A percentile compares a stretch with the other conserved stretches of the same genome.
Conservation (phyloP, 2,797 vertebrate genomes). For the Setipinna tenuifilis region DNA sequence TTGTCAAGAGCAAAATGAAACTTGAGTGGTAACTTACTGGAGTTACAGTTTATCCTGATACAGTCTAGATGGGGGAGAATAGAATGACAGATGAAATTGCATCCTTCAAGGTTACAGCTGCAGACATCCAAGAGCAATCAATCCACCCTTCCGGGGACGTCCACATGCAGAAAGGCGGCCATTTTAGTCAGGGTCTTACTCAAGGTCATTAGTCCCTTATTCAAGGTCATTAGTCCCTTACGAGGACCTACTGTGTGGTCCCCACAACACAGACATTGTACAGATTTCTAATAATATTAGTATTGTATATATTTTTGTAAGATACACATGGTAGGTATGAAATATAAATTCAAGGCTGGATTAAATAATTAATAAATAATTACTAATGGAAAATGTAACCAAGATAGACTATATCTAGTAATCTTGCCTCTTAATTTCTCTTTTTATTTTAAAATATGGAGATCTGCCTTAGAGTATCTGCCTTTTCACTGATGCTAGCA, state of each 20-base stretch:
- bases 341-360: not conserved
- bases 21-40: conserved; percentile 99
- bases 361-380: not conserved
- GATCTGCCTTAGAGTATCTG: not conserved
- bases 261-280: not conserved
- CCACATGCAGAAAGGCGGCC: conserved; percentile 98
- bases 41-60: conserved; percentile 99
- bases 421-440: not conserved
- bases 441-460: not conserved
- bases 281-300: not conserved
- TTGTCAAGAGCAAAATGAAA: conserved; percentile 96
- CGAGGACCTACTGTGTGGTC: not conserved
- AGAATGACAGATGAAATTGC: conserved; percentile 99
- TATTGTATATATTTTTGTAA: not conserved
- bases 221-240: not conserved
- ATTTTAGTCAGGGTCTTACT: conserved; percentile 80
- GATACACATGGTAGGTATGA: not conserved
- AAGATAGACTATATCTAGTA: not conserved
- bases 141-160: conserved; percentile 99
- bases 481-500: not conserved
- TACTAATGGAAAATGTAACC: not conserved
- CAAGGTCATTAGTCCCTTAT: not conserved
- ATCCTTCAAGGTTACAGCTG: conserved; percentile 99
- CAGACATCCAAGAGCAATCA: conserved; percentile 99
- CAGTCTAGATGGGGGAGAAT: conserved; percentile 99